Evolutionary conservation across 2,113 vertebrate species (phyloP).

Genomic region (Bubo bubo): DNA sequence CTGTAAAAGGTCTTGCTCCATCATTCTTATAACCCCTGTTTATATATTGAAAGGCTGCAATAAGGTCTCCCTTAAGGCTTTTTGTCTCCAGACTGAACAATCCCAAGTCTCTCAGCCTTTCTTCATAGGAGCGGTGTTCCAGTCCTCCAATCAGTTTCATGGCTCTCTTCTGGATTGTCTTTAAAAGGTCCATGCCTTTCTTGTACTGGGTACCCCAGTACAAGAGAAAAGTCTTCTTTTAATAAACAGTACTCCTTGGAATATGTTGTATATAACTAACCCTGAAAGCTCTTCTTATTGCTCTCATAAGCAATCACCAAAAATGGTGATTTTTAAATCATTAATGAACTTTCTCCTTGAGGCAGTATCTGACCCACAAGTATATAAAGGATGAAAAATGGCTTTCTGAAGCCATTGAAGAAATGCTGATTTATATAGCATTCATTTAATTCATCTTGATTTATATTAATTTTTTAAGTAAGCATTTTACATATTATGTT

Average conservation of each 20-base stretch:
- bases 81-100: neutral
- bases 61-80: neutral
- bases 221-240: neutral
- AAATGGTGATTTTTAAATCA: neutral
- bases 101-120: neutral
- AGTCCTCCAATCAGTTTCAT: neutral
- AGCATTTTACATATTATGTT: neutral
- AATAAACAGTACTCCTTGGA: neutral
- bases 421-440: neutral
- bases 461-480: neutral
- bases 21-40: neutral
- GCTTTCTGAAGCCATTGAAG: neutral
- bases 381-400: neutral
- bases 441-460: neutral
- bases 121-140: neutral
- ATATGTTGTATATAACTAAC: neutral
- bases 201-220: neutral
- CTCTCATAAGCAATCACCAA: neutral
- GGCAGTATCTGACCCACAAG: slow-evolving; percentile 22
- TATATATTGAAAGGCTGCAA: neutral
- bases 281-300: neutral
- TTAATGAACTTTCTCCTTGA: neutral
- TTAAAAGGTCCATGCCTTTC: neutral
- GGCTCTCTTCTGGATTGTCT: neutral
- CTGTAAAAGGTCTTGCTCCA: neutral